phyloP scores from a whole-genome alignment of 2,888 invertebrate genomes.

The Polydrusus pterygomalis region DNA sequence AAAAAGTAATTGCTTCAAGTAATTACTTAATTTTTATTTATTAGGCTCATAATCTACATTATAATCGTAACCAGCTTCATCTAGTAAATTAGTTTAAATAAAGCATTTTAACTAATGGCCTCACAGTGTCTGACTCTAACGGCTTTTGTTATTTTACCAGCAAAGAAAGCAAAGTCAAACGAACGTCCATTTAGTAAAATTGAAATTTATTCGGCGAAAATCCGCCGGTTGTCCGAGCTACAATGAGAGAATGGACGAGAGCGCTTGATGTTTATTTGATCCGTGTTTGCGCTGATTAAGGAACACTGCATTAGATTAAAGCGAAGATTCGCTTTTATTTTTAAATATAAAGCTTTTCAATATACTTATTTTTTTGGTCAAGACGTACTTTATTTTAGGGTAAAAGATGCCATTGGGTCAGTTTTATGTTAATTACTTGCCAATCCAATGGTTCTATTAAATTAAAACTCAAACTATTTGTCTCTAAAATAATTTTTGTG shows the following conservation, averaged over 20 bases:
- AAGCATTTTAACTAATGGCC: background rate
- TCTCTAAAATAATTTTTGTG: too few species aligned
- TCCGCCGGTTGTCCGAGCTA: background rate
- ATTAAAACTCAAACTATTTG: too few species aligned
- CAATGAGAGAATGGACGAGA: background rate
- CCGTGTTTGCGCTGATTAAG: background rate
- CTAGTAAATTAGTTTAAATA: background rate
- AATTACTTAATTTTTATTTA: too few species aligned
- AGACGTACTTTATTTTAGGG: too few species aligned
- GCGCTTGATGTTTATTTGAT: conserved; percentile 3
- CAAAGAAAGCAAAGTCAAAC: background rate
- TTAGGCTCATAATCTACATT: too few species aligned
- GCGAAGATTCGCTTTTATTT: background rate
- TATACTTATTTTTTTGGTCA: too few species aligned
- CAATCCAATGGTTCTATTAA: too few species aligned
- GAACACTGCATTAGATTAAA: conserved; percentile 1
- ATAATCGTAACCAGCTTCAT: too few species aligned
- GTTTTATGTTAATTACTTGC: too few species aligned
- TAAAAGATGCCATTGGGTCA: too few species aligned
- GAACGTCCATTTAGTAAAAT: conserved; percentile 2
- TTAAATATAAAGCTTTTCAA: background rate
- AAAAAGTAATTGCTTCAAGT: too few species aligned
- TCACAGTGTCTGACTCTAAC: background rate
- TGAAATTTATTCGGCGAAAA: conserved; percentile 10
- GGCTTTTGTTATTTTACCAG: background rate